Evolutionary conservation across 2,113 vertebrate species (phyloP).

Genomic region (Prinia subflava): DNA sequence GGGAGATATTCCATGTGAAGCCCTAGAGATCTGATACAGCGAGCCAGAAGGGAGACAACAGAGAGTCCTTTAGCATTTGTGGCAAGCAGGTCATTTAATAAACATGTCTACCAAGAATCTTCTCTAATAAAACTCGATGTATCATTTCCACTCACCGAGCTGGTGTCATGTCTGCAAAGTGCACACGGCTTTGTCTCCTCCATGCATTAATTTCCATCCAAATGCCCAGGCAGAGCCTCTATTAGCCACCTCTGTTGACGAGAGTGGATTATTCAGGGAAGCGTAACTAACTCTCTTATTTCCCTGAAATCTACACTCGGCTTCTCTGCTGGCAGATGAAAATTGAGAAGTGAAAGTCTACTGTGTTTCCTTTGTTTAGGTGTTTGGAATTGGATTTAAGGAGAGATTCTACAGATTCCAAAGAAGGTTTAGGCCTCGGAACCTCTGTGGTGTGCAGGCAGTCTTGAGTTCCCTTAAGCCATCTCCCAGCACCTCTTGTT

Average conservation of each 20-base stretch:
- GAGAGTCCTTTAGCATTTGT: background rate
- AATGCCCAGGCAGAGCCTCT: conserved; percentile 2
- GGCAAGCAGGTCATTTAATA: background rate
- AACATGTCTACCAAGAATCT: background rate
- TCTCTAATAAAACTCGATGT: background rate
- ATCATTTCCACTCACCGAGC: background rate
- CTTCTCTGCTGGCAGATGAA: background rate
- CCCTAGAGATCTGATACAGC: background rate
- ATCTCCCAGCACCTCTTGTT: background rate
- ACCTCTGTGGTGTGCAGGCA: accelerated
- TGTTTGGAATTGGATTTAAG: background rate
- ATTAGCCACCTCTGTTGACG: conserved; percentile 41
- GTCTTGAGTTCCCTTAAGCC: background rate
- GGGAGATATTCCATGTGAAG: background rate
- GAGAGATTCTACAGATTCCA: background rate
- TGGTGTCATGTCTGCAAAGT: conserved; percentile 9
- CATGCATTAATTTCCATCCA: conserved; percentile 40
- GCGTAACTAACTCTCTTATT: conserved; percentile 29
- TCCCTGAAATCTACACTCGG: background rate
- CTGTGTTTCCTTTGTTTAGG: background rate
- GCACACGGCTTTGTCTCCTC: conserved; percentile 8
- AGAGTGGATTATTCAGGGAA: conserved; percentile 30
- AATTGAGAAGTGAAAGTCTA: background rate
- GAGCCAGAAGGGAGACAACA: background rate
- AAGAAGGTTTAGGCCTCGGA: background rate